These are phyloP conservation scores for Lampris megalopsis DNA, from an alignment of 2,113 vertebrate genomes.

Conservation along the genomic window DNA sequence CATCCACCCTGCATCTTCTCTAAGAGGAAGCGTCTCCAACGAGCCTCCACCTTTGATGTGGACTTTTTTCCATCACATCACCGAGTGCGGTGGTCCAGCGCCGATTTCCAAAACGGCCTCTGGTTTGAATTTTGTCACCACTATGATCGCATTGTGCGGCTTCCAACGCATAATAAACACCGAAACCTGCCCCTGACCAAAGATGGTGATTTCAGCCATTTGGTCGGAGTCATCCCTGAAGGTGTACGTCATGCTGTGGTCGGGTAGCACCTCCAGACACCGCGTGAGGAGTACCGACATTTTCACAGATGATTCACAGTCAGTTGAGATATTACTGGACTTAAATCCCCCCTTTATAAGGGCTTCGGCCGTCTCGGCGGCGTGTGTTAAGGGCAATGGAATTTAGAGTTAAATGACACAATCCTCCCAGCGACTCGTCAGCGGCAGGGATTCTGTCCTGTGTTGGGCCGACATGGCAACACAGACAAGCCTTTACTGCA, in stretches of 20 bases:
- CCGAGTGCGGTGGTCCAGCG: background rate
- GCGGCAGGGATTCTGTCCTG: conserved; percentile 14
- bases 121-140: conserved; percentile 1
- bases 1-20: background rate
- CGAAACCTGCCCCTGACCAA: background rate
- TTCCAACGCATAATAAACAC: background rate
- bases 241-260: background rate
- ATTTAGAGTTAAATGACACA: conserved; percentile 34
- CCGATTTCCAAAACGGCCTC: background rate
- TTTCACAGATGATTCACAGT: conserved; percentile 41
- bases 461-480: conserved; percentile 8
- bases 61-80: conserved; percentile 1
- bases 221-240: background rate
- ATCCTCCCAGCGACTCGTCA: conserved; percentile 15
- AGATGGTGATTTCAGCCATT: background rate
- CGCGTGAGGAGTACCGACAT: background rate
- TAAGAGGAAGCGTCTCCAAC: background rate
- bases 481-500: background rate
- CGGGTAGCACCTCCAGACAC: conserved; percentile 2
- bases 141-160: background rate
- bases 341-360: background rate
- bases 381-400: conserved; percentile 36
- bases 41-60: background rate
- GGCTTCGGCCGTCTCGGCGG: background rate
- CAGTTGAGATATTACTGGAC: background rate